A percentile compares a stretch with the other conserved stretches of the same genome.
These are phyloP conservation scores for Ostrea denselamellosa DNA, from an alignment of 1,140 invertebrate genomes.

Conservation along the genomic window DNA sequence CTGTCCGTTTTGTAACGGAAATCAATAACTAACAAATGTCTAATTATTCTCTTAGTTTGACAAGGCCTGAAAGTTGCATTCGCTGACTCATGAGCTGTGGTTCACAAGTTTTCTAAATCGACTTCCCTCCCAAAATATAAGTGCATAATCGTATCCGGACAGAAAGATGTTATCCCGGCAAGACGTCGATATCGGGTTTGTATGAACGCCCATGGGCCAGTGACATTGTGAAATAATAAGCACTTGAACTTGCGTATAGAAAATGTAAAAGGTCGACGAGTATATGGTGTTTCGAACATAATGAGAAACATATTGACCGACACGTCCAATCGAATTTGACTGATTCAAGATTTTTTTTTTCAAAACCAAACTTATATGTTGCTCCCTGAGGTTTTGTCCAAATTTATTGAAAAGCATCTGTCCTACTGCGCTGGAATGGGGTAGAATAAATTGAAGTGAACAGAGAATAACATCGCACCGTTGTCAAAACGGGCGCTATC, in stretches of 20 bases:
- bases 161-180: slow-evolving; percentile 26
- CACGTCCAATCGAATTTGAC: slow-evolving; percentile 1
- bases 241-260: background rate
- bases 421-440: slow-evolving; percentile 23
- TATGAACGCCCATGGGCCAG: background rate
- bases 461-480: slow-evolving; percentile 12
- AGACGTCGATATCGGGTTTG: slow-evolving; percentile 2
- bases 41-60: slow-evolving; percentile 14
- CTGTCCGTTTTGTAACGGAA: slow-evolving; percentile 37
- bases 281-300: background rate
- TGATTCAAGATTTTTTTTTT: slow-evolving; percentile 7
- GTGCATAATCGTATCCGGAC: slow-evolving; percentile 23
- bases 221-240: background rate
- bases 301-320: slow-evolving; percentile 33
- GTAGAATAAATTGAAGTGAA: slow-evolving; percentile 36
- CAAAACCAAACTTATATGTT: slow-evolving; percentile 7
- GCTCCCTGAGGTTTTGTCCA: slow-evolving; percentile 9
- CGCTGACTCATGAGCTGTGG: slow-evolving; percentile 18
- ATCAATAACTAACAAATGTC: slow-evolving; percentile 27
- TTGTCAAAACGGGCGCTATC: slow-evolving; percentile 22
- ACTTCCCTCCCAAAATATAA: background rate
- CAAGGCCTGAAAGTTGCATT: slow-evolving; percentile 8
- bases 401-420: slow-evolving; percentile 30
- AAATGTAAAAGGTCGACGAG: background rate
- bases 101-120: slow-evolving; percentile 25